phyloP scores from a whole-genome alignment of 2,888 invertebrate genomes.

The Lampropteryx suffumata region DNA sequence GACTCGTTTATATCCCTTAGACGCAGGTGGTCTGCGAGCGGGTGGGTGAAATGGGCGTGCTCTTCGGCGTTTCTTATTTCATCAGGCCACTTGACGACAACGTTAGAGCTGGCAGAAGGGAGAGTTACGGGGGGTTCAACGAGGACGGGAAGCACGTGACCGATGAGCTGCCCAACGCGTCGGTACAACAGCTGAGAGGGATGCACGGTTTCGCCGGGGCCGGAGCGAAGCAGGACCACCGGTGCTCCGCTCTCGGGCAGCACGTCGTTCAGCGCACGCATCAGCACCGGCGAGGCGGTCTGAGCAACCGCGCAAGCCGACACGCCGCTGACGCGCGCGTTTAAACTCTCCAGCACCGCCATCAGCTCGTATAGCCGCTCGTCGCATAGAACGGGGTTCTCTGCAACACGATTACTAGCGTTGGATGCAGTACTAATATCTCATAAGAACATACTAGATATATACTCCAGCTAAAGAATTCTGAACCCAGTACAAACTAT shows the following conservation, averaged over 20 bases:
- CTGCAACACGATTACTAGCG: constrained; percentile 71
- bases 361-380: constrained; percentile 87
- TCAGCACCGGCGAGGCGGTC: constrained; percentile 58
- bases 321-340: constrained; percentile 88
- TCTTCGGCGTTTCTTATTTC: constrained; percentile 43
- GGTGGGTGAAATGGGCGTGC: constrained; percentile 58
- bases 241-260: constrained; percentile 47
- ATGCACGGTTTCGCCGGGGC: constrained; percentile 30
- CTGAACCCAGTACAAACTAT: background rate
- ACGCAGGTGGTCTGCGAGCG: constrained; percentile 63
- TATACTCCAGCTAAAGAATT: too few species aligned
- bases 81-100: constrained; percentile 74
- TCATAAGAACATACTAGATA: too few species aligned
- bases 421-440: background rate
- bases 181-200: constrained; percentile 57
- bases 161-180: constrained; percentile 66
- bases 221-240: constrained; percentile 52
- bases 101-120: constrained; percentile 59
- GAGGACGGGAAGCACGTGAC: constrained; percentile 64
- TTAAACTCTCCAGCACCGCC: constrained; percentile 86
- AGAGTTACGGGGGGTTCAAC: constrained; percentile 75
- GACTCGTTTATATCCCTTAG: constrained; percentile 50
- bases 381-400: constrained; percentile 92
- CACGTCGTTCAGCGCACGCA: constrained; percentile 68
- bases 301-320: constrained; percentile 78